Evolutionary conservation across 2,888 invertebrate species (phyloP).

Genomic region (Cacoxenus indagator): DNA sequence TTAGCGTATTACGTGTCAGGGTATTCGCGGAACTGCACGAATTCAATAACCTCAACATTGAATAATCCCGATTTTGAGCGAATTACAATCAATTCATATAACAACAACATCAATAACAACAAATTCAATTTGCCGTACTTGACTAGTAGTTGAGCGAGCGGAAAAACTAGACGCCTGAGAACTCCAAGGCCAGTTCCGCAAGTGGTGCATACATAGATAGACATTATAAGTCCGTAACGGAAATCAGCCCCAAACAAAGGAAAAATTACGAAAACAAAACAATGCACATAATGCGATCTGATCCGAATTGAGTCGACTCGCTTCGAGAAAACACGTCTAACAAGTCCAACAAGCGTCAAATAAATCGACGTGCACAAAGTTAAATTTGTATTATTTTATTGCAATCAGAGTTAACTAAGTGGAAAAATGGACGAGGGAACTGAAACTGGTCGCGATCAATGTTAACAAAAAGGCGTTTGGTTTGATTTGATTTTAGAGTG

Average conservation of each 20-base stretch:
- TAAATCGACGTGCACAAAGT: background rate
- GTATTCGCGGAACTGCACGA: too few relatives aligned
- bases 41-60: too few relatives aligned
- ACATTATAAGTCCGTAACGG: conserved; percentile 56
- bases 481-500: background rate
- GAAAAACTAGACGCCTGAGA: background rate
- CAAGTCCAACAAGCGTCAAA: background rate
- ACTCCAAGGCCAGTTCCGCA: conserved; percentile 54
- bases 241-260: conserved; percentile 37
- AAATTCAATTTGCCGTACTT: conserved; percentile 2
- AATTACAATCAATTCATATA: too few relatives aligned
- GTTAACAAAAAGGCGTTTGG: too few relatives aligned
- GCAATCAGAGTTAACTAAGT: background rate
- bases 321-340: background rate
- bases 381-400: conserved; percentile 8
- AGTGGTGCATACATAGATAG: conserved; percentile 44
- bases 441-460: too few relatives aligned
- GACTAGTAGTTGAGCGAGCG: too few relatives aligned
- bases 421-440: background rate
- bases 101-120: conserved; percentile 20
- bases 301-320: background rate
- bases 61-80: too few relatives aligned
- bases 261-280: conserved; percentile 37
- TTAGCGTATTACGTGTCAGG: too few relatives aligned
- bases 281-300: background rate